A percentile compares a stretch with the other conserved stretches of the same genome.
phyloP scores from a whole-genome alignment of 2,113 vertebrate species.

The Montifringilla adamsi region DNA sequence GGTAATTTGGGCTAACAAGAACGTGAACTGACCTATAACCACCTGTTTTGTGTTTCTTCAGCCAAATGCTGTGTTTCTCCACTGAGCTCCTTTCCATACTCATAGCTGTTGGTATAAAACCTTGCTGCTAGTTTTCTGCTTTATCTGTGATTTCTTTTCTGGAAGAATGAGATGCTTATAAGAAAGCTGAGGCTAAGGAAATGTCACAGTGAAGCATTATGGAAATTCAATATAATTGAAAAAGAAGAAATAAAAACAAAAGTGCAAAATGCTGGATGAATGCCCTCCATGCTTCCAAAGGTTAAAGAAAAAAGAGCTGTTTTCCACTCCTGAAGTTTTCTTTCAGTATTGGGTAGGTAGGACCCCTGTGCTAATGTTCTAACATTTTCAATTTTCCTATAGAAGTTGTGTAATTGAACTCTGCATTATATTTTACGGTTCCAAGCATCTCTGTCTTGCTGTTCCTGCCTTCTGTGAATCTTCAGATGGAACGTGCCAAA shows the following conservation, averaged over 20 bases:
- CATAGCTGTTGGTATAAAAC: neutral
- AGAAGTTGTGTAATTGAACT: neutral
- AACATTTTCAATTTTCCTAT: neutral
- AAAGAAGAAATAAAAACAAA: neutral
- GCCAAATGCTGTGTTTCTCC: neutral
- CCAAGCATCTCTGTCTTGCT: neutral
- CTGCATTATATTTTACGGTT: neutral
- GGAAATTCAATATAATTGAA: constrained; percentile 11
- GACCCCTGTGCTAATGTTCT: neutral
- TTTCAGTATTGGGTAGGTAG: neutral
- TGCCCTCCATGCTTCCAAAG: neutral
- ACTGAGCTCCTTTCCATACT: neutral
- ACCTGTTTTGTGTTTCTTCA: constrained; percentile 6
- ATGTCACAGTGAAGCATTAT: neutral
- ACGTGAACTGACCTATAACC: constrained; percentile 9
- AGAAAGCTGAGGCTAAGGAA: neutral
- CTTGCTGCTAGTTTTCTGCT: neutral
- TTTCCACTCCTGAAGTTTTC: neutral
- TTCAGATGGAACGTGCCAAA: neutral
- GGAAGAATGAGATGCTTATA: neutral
- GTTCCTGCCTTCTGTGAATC: neutral
- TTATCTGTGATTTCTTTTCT: neutral
- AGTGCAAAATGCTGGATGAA: neutral
- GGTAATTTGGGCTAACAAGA: neutral
- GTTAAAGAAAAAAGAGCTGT: neutral